Evolutionary conservation across 2,888 invertebrate species (phyloP).

Genomic region (Leptogaster cylindrica): DNA sequence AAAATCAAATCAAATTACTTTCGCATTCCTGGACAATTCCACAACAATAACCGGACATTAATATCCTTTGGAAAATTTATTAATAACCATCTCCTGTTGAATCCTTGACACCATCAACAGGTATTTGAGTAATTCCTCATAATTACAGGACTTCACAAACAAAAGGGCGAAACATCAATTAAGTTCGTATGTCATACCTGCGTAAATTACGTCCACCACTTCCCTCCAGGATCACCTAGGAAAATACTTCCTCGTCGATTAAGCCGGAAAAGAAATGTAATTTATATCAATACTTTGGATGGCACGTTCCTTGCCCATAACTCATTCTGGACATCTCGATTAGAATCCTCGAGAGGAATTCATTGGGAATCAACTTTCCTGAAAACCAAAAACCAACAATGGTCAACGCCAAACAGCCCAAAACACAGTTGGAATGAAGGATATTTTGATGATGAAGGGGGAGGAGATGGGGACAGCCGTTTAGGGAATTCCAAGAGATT

Average conservation of each 20-base stretch:
- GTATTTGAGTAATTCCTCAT: constrained; percentile 20
- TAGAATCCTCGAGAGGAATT: constrained; percentile 38
- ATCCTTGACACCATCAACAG: constrained; percentile 22
- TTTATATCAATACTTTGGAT: constrained; percentile 31
- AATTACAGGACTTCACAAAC: constrained; percentile 8
- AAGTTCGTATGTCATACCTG: constrained; percentile 38
- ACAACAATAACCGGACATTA: no score
- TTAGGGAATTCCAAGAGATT: no score
- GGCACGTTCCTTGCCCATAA: constrained; percentile 31
- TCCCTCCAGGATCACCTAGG: neutral
- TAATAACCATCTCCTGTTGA: neutral
- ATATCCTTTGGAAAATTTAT: neutral
- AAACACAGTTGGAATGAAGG: constrained; percentile 23
- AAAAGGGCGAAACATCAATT: constrained; percentile 32
- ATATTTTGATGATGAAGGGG: neutral
- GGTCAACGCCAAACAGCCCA: no score
- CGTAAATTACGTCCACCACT: constrained; percentile 22
- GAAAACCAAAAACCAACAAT: constrained; percentile 39
- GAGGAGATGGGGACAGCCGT: neutral
- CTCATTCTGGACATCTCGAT: constrained; percentile 39
- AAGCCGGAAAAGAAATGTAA: constrained; percentile 32
- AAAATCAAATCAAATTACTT: no score
- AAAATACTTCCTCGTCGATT: constrained; percentile 35
- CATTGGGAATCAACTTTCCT: constrained; percentile 23
- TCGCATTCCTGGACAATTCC: no score